phyloP scores from a whole-genome alignment of 2,113 vertebrate genomes.

The Rhinoderma darwinii region DNA sequence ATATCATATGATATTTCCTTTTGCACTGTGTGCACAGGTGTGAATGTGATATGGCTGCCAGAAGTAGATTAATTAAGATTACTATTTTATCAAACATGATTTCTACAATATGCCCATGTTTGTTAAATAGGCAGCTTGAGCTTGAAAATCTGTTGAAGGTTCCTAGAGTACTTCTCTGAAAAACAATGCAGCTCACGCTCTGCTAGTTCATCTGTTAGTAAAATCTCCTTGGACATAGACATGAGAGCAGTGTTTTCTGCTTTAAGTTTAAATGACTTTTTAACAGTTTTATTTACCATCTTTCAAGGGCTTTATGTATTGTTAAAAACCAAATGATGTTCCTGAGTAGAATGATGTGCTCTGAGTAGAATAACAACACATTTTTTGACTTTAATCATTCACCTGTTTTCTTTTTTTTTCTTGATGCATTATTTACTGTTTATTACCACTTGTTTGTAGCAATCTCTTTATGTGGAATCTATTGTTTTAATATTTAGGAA shows the following conservation, averaged over 20 bases:
- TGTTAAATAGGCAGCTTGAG: neutral
- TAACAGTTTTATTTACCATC: neutral
- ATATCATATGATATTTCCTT: too few species aligned
- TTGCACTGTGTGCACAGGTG: neutral
- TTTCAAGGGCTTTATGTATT: neutral
- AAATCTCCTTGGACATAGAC: neutral
- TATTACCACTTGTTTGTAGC: neutral
- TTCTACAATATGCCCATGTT: neutral
- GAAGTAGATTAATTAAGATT: neutral
- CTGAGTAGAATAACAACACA: neutral
- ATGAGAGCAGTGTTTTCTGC: neutral
- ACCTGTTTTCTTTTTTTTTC: neutral
- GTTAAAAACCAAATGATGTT: neutral
- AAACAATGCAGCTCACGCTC: neutral
- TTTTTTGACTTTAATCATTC: neutral
- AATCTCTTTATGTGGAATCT: too few species aligned
- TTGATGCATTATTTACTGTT: neutral
- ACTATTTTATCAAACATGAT: neutral
- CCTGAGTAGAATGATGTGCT: neutral
- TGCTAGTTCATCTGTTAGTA: neutral
- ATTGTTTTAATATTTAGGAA: too few species aligned
- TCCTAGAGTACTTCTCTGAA: neutral
- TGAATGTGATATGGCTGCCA: neutral
- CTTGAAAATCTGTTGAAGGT: neutral
- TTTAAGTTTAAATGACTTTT: conserved; percentile 1